Percentiles rank a stretch among this genome's conserved stretches.
phyloP scores from a whole-genome alignment of 2,797 vertebrate genomes.

The Sylvia borin region DNA sequence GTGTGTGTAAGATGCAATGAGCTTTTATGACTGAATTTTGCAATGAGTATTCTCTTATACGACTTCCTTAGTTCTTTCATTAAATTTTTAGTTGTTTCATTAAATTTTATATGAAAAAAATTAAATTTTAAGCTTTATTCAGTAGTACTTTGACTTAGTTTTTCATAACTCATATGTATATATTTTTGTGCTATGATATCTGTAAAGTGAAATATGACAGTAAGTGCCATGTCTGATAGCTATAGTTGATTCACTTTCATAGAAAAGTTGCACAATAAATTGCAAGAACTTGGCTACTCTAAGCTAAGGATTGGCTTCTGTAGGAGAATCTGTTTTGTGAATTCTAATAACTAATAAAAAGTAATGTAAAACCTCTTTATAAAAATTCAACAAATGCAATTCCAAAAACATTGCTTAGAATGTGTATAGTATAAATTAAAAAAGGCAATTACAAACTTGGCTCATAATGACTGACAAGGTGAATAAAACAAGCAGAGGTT shows the following conservation, averaged over 20 bases:
- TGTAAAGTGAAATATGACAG: background rate
- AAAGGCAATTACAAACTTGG: background rate
- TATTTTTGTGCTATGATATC: background rate
- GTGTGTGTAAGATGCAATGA: background rate
- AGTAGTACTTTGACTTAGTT: background rate
- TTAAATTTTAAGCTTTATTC: background rate
- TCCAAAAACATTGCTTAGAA: background rate
- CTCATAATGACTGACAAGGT: background rate
- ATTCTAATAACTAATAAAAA: background rate
- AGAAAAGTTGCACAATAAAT: background rate
- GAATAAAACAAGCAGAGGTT: background rate
- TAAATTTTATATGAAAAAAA: background rate
- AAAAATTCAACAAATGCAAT: background rate
- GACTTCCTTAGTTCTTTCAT: background rate
- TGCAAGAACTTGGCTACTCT: background rate
- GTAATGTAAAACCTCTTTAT: background rate
- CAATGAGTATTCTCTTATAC: background rate
- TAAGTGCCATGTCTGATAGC: background rate
- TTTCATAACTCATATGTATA: background rate
- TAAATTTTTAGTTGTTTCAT: background rate
- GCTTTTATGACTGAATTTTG: background rate
- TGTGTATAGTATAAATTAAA: background rate
- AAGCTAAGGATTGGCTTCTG: background rate
- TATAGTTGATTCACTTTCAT: background rate
- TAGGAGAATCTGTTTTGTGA: background rate